Evolutionary conservation across 2,113 vertebrate species (phyloP).

Genomic region (Rhea pennata): DNA sequence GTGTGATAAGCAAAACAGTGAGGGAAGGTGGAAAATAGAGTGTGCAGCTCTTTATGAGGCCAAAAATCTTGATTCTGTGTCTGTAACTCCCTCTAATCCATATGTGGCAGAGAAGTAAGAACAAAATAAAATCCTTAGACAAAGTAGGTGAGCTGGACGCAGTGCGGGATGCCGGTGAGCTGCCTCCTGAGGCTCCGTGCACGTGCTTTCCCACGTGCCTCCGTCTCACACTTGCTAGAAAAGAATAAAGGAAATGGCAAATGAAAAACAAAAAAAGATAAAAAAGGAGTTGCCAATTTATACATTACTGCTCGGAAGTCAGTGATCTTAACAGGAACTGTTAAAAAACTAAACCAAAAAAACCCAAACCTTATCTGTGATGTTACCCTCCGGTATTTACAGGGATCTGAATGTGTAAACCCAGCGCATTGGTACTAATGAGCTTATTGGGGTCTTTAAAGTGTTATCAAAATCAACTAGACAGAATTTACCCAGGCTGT

Average conservation of each 20-base stretch:
- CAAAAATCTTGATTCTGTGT: background rate
- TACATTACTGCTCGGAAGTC: background rate
- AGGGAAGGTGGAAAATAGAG: background rate
- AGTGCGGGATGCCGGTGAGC: too few species aligned
- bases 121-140: background rate
- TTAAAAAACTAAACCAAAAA: background rate
- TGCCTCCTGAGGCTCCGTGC: too few species aligned
- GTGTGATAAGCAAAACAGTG: background rate
- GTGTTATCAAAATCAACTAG: conserved; percentile 25
- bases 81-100: background rate
- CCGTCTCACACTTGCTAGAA: background rate
- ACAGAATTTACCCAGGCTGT: background rate
- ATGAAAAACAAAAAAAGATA: background rate
- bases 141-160: background rate
- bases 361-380: background rate
- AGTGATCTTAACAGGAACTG: background rate
- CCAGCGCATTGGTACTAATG: conserved; percentile 45
- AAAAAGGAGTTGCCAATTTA: background rate
- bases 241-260: background rate
- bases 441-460: conserved; percentile 55
- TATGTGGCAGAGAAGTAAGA: background rate
- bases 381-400: conserved; percentile 9
- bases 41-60: background rate
- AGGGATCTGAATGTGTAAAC: background rate
- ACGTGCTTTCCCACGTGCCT: background rate